Base-by-base conservation (phyloP, 2,888 invertebrate genomes). In the Lasioglossum marginatum region DNA sequence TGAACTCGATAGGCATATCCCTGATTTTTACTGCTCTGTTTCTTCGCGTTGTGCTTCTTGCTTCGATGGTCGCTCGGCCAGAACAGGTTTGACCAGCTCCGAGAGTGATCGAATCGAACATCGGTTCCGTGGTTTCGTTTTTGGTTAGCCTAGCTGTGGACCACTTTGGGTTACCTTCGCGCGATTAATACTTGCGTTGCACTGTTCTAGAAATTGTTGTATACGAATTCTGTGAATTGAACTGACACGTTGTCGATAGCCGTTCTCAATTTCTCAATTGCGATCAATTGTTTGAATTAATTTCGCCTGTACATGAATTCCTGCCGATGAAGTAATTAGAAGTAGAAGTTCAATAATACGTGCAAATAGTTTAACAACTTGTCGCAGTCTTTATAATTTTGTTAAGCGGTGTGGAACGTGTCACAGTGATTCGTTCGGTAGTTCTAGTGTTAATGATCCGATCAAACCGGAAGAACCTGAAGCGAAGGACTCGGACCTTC, bases 61-160 rank as follows among this genome's bases (percentile, higher is more conserved):
- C 77, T 73, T 68, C 83, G 74, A 83, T 34, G 48, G 52, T 73
- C 63, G 1, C 74, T 70, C 70, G 74, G 52, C 77, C 72, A 37
- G 74, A 73, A 83, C 79, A 57, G 74, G 79, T 79, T 85, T 85
- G 45, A 83, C 77, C 82, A 68, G 83, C 79, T 79, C 76, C 45
- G 63, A n/a, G 34, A 70, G 60, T 19, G 31, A 31, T 45, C 48
- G 63, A 63, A 52, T 81, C 60, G 52, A n/a, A 63, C 34, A 73
- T 77, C 71, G 66, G 68, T 73, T 72, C 31, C 43, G 12, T 19
- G 57, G 45, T 31, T 60, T 31, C 57, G 37, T 72, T 76, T 66
- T 63, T 31, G 63, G 14, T 63, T 63, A 31, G 63, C 14, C 63
- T 63, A 27, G 31, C 14, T 31, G 31, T 6, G 16, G 31, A 31